Conservation (phyloP, 2,797 vertebrate species). For the Podarcis siculus region DNA sequence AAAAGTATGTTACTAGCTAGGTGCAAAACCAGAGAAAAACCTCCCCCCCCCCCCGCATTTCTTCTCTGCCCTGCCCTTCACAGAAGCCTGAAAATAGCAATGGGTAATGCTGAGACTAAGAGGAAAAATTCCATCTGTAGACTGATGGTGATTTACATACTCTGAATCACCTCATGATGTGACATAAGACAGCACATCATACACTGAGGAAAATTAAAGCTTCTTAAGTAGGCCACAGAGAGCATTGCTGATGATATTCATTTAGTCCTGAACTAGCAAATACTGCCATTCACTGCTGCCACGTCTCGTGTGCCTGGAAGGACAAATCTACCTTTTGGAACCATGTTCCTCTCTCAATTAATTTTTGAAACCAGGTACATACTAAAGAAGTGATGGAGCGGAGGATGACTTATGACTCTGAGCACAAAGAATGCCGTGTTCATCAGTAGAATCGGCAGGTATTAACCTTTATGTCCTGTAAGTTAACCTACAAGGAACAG, state of each 20-base stretch:
- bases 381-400: not conserved
- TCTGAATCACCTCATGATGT: not conserved
- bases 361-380: conserved; percentile 22
- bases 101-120: conserved; percentile 13
- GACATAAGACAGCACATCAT: not conserved
- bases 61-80: not conserved
- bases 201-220: conserved; percentile 7
- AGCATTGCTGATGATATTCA: not conserved
- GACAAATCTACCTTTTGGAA: conserved; percentile 2
- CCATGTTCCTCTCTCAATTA: not conserved
- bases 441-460: not conserved
- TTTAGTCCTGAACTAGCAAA: conserved; percentile 20
- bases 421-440: not conserved
- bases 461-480: not conserved
- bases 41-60: not conserved
- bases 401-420: not conserved
- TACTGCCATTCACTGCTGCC: not conserved
- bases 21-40: not conserved
- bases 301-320: not conserved
- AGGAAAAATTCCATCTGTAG: not conserved
- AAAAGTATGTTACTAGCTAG: not conserved
- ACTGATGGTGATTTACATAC: not conserved
- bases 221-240: conserved; percentile 18
- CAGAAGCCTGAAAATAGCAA: not conserved
- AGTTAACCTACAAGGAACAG: not conserved